Evolutionary conservation across 1,140 invertebrate genomes (phyloP).

Genomic region (Maconellicoccus hirsutus): DNA sequence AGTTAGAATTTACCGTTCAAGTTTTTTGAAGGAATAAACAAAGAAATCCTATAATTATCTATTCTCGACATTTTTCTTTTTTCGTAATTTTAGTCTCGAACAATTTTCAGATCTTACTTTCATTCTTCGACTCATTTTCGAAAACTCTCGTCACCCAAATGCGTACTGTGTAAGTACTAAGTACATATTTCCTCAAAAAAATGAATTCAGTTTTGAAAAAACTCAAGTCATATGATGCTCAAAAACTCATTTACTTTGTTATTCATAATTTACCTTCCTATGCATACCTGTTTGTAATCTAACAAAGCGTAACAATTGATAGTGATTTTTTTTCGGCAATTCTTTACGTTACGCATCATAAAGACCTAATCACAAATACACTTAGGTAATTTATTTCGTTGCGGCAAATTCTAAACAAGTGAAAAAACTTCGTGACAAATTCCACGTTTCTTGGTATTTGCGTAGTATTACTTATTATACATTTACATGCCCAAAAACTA

Average conservation of each 20-base stretch:
- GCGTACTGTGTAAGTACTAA: too few species aligned
- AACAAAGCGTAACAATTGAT: not conserved
- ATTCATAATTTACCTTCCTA: too few species aligned
- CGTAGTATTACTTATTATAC: too few species aligned
- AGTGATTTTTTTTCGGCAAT: not conserved
- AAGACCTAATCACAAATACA: too few species aligned
- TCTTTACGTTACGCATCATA: not conserved
- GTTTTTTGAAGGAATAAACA: not conserved
- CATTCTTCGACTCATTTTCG: not conserved
- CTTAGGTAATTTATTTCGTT: too few species aligned
- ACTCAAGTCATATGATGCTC: too few species aligned
- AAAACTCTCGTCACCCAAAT: not conserved
- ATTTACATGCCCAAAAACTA: too few species aligned
- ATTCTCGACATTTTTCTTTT: not conserved
- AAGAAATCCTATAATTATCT: conserved; percentile 8
- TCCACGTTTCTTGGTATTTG: too few species aligned
- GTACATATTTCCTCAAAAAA: too few species aligned
- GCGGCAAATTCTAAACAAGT: not conserved
- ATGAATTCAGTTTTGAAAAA: too few species aligned
- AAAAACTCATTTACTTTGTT: too few species aligned
- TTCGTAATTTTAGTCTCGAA: not conserved
- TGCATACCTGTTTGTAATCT: too few species aligned
- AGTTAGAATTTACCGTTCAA: not conserved
- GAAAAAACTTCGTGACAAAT: not conserved
- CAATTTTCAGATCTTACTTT: not conserved